phyloP scores from a whole-genome alignment of 2,888 invertebrate genomes.

The Melipona bicolor region DNA sequence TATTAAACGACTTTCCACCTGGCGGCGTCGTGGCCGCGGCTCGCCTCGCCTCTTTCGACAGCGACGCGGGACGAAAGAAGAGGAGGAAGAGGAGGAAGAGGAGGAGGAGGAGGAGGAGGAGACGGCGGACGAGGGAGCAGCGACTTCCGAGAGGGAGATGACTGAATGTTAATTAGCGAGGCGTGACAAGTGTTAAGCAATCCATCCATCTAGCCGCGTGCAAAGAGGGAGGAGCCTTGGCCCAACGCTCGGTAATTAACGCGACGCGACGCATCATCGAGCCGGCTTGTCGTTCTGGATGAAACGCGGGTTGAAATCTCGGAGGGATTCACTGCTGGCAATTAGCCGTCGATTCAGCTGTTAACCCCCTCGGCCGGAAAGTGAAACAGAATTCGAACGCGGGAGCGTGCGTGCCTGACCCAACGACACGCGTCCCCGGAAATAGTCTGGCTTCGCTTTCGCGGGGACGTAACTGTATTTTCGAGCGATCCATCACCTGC shows the following conservation, averaged over 20 bases:
- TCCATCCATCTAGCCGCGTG: constrained; percentile 69
- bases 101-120: constrained; percentile 19
- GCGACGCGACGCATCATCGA: constrained; percentile 50
- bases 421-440: constrained; percentile 28
- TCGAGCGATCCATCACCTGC: constrained; percentile 42
- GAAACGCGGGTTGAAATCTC: not conserved
- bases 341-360: constrained; percentile 62
- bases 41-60: constrained; percentile 42
- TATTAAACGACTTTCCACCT: constrained; percentile 82
- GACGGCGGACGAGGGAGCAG: constrained; percentile 16
- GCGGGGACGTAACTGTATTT: constrained; percentile 32
- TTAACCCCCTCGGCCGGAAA: constrained; percentile 32
- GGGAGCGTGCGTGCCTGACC: constrained; percentile 6
- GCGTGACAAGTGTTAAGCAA: constrained; percentile 79
- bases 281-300: constrained; percentile 9
- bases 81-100: constrained; percentile 25
- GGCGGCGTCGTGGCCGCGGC: constrained; percentile 57
- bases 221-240: constrained; percentile 67
- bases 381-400: constrained; percentile 51
- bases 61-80: not conserved
- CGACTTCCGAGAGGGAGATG: constrained; percentile 74
- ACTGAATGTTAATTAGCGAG: constrained; percentile 82
- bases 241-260: constrained; percentile 72
- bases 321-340: constrained; percentile 1
- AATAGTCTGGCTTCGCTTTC: constrained; percentile 39